Conservation (phyloP, 2,113 vertebrate species). For the Scomber colias region DNA sequence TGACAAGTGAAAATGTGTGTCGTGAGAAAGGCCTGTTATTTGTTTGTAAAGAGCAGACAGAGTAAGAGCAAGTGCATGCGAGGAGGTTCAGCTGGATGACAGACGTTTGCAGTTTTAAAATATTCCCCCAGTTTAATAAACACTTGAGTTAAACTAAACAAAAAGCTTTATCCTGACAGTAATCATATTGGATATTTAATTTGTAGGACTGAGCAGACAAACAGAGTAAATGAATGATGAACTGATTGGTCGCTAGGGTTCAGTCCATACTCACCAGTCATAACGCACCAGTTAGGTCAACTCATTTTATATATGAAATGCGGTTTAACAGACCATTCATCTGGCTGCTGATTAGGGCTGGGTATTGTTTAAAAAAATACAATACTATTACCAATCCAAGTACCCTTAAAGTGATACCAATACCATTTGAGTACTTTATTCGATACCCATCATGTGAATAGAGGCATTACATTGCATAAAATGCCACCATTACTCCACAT, state of each 20-base stretch:
- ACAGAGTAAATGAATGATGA: too few relatives aligned
- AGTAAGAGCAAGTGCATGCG: neutral
- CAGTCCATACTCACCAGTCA: too few relatives aligned
- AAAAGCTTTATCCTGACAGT: slow-evolving; percentile 18
- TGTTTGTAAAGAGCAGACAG: slow-evolving; percentile 4
- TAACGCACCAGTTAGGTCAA: neutral
- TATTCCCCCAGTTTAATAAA: slow-evolving; percentile 52
- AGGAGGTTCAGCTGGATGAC: slow-evolving; percentile 40
- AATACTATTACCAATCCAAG: too few relatives aligned
- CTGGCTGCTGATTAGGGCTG: neutral
- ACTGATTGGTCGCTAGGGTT: too few relatives aligned
- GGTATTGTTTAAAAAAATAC: too few relatives aligned
- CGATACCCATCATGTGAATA: too few relatives aligned
- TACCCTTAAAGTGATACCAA: too few relatives aligned
- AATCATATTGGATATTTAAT: slow-evolving; percentile 1
- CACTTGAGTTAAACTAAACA: slow-evolving; percentile 41
- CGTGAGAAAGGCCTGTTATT: slow-evolving; percentile 20
- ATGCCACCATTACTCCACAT: too few relatives aligned
- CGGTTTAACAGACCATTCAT: neutral
- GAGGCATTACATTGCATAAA: too few relatives aligned
- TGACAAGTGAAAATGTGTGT: slow-evolving; percentile 2
- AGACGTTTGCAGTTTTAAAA: slow-evolving; percentile 10
- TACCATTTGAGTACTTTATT: too few relatives aligned
- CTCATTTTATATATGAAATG: neutral
- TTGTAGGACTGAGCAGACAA: neutral